Evolutionary conservation across 2,888 invertebrate genomes (phyloP), one percentile per base, ranked within the genome.

Genomic region (Vannuccia rotundouncinata): DNA sequence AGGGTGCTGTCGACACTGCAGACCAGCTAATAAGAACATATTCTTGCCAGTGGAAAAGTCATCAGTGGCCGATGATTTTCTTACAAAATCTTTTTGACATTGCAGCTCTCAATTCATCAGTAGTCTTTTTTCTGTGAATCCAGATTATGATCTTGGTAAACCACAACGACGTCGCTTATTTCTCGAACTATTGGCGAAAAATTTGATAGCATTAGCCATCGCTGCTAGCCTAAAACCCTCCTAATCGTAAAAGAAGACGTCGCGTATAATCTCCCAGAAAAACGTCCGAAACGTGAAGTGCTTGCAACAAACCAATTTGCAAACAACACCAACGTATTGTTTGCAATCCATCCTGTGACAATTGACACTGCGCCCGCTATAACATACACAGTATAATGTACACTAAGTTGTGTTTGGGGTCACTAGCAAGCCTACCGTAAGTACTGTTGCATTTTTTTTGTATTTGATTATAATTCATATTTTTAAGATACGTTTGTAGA

Each of bases 1-100:
- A 76, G 30, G 59, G 45, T 17, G 77, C 77, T 45, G 77, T 77
- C 77, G 22, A 77, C 45, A 31, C 77, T 45, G 31, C 1, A 1
- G 77, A 77, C 22, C 29, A 77, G 45, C 1, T 77, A 25, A 30
- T 31, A 59, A 31, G 27, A n/a, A 31, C 29, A 77, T 77, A 77
- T 77, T 77, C 77, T 1, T 77, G 1, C 31, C 30, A 30, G 1
- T n/a, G 77, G 59, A 1, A 29, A 1, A 31, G 30, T 22, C 1
- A 27, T 13, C 59, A 1, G 17, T 74, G 59, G 59, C 77, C 77
- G 1, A 29, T 74, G 1, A 45, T 77, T 22, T 77, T 77, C 31
- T 45, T 77, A 10, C 31, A 45, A 30, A 13, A 59, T 59, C 31
- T 77, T 1, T 2, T 77, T 5, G 77, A 77, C 10, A 77, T 77